phyloP scores from a whole-genome alignment of 30 jellyfish, hydroid and myxozoan genomes.

The Rhopilema esculentum region DNA sequence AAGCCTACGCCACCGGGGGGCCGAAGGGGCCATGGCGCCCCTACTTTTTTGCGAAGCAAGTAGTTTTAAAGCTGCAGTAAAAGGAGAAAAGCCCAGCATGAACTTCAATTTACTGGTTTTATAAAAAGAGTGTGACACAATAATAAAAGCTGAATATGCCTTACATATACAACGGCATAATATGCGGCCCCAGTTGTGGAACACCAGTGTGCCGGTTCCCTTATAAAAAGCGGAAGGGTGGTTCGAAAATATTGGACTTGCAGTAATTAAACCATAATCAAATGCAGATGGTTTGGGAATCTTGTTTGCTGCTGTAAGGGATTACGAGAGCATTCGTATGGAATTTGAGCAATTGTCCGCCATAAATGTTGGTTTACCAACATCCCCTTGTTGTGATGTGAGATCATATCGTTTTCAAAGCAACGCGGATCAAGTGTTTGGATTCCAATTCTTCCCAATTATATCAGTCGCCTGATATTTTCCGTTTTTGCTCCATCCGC shows the following conservation, averaged over 20 bases:
- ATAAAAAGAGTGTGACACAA: too few relatives aligned
- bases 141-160: too few relatives aligned
- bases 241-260: not conserved
- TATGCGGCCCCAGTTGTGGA: too few relatives aligned
- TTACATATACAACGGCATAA: too few relatives aligned
- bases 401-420: not conserved
- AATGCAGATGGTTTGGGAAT: constrained; percentile 6
- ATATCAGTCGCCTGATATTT: not conserved
- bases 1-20: too few relatives aligned
- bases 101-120: too few relatives aligned
- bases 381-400: constrained; percentile 15
- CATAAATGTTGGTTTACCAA: constrained; percentile 14
- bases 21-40: too few relatives aligned
- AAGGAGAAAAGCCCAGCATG: too few relatives aligned
- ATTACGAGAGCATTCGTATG: constrained; percentile 10
- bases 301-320: constrained; percentile 22
- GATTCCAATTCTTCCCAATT: not conserved
- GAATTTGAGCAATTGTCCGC: not conserved
- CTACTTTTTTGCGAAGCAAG: too few relatives aligned
- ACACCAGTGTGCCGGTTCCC: too few relatives aligned
- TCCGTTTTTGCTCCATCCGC: not conserved
- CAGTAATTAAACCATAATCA: constrained; percentile 4
- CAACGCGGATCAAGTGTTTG: constrained; percentile 2
- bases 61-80: too few relatives aligned
- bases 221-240: too few relatives aligned